phyloP scores from a whole-genome alignment of 2,113 vertebrate genomes.

The Rhea americana region DNA sequence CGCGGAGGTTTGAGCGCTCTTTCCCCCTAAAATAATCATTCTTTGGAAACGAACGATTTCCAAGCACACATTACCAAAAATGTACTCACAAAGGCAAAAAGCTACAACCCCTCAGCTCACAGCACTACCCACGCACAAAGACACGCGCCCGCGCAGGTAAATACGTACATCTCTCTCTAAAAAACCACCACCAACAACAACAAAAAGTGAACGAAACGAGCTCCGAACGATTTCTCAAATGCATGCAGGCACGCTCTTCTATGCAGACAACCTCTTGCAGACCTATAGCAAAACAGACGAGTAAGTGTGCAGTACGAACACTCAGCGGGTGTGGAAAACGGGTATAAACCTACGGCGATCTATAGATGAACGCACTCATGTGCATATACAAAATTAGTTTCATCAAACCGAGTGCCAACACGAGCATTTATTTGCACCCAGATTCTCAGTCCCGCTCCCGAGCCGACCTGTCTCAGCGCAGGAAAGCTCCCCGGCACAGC shows the following conservation, averaged over 20 bases:
- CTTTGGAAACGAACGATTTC: not conserved
- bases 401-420: not conserved
- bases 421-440: not conserved
- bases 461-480: fast-evolving
- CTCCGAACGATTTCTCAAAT: not conserved
- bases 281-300: not conserved
- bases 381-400: not conserved
- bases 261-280: not conserved
- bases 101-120: not conserved
- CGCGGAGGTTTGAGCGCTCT: fast-evolving
- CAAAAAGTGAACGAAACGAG: not conserved
- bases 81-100: not conserved
- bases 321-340: fast-evolving
- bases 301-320: fast-evolving
- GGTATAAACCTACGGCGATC: fast-evolving
- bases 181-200: not conserved
- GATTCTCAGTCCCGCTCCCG: not conserved
- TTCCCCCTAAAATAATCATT: not conserved
- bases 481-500: not conserved
- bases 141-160: not conserved
- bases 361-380: fast-evolving
- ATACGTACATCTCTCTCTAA: fast-evolving
- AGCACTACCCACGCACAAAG: not conserved
- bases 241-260: not conserved
- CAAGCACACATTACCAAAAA: not conserved